Evolutionary conservation across 2,797 vertebrate species (phyloP).

Genomic region (Phrynocephalus vlangalii): DNA sequence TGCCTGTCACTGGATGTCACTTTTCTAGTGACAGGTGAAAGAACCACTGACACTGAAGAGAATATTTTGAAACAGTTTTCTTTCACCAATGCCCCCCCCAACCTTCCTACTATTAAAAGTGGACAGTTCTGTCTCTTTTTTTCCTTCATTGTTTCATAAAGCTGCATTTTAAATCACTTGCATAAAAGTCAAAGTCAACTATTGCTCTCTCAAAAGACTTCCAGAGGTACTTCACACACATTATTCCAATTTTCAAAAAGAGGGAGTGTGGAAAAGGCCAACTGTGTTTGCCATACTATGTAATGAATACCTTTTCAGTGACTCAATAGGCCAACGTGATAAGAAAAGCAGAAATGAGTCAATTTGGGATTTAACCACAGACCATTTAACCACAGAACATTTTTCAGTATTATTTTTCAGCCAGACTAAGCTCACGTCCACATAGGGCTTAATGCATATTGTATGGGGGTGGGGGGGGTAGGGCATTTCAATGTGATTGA

Average conservation of each 20-base stretch:
- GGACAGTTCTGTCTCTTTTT: background rate
- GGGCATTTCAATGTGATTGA: slow-evolving; percentile 19
- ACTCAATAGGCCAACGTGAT: slow-evolving; percentile 52
- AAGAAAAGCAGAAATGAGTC: slow-evolving; percentile 58
- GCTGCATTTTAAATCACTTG: slow-evolving; percentile 45
- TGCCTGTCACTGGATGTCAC: slow-evolving; percentile 48
- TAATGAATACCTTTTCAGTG: slow-evolving; percentile 45
- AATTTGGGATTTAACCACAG: slow-evolving; percentile 57
- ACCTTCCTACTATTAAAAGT: slow-evolving; percentile 19
- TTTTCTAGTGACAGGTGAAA: slow-evolving; percentile 23
- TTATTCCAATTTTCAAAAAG: slow-evolving; percentile 35
- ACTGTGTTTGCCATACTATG: slow-evolving; percentile 59
- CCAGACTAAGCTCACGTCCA: slow-evolving; percentile 14
- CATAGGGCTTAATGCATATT: background rate
- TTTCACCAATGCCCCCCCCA: background rate
- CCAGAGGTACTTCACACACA: slow-evolving; percentile 52
- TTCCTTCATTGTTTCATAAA: slow-evolving; percentile 13
- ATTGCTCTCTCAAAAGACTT: slow-evolving; percentile 45
- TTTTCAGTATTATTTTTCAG: background rate
- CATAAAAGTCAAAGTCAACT: slow-evolving; percentile 45
- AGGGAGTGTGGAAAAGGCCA: slow-evolving; percentile 46
- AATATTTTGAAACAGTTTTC: slow-evolving; percentile 19
- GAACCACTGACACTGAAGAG: background rate
- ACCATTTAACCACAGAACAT: slow-evolving; percentile 51
- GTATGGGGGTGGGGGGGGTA: slow-evolving; percentile 11